Evolutionary conservation across 2,888 invertebrate species (phyloP).

Genomic region (Schrankia costaestrigalis): DNA sequence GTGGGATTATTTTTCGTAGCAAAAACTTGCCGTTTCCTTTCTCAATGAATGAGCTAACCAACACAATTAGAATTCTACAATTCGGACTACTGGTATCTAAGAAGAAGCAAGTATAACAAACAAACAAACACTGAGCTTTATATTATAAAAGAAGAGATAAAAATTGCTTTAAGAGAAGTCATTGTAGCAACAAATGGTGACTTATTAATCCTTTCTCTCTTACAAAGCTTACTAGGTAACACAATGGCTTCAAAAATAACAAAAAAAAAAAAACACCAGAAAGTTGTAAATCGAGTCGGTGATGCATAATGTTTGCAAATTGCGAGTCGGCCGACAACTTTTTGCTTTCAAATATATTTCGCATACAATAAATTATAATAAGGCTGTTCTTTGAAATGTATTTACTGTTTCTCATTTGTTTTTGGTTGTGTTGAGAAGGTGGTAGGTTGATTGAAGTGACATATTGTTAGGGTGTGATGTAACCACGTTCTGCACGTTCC

Average conservation of each 20-base stretch:
- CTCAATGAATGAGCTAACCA: too few relatives aligned
- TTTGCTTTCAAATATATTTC: slow-evolving; percentile 50
- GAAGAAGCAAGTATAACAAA: not conserved
- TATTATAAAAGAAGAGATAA: slow-evolving; percentile 6
- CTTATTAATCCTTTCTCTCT: slow-evolving; percentile 24
- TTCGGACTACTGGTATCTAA: too few relatives aligned
- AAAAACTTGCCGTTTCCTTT: too few relatives aligned
- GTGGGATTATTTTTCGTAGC: too few relatives aligned
- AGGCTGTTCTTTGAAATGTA: slow-evolving; percentile 45
- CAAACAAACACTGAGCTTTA: not conserved
- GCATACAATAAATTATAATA: slow-evolving; percentile 55
- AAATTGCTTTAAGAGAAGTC: slow-evolving; percentile 11
- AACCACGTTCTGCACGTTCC: too few relatives aligned
- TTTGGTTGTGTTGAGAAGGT: slow-evolving; percentile 22
- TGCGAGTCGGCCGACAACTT: slow-evolving; percentile 40
- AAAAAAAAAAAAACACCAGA: slow-evolving; percentile 16
- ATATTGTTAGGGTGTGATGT: not conserved
- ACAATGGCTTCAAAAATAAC: slow-evolving; percentile 29
- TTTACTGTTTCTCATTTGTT: slow-evolving; percentile 47
- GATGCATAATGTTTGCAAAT: slow-evolving; percentile 60
- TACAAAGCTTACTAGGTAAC: slow-evolving; percentile 34
- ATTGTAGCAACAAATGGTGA: slow-evolving; percentile 15
- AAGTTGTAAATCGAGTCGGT: slow-evolving; percentile 36
- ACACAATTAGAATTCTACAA: too few relatives aligned
- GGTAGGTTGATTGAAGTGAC: slow-evolving; percentile 1